A percentile compares a stretch with the other conserved stretches of the same genome.
phyloP scores from a whole-genome alignment of 1,140 invertebrate species.

The Probaryconus sp. region DNA sequence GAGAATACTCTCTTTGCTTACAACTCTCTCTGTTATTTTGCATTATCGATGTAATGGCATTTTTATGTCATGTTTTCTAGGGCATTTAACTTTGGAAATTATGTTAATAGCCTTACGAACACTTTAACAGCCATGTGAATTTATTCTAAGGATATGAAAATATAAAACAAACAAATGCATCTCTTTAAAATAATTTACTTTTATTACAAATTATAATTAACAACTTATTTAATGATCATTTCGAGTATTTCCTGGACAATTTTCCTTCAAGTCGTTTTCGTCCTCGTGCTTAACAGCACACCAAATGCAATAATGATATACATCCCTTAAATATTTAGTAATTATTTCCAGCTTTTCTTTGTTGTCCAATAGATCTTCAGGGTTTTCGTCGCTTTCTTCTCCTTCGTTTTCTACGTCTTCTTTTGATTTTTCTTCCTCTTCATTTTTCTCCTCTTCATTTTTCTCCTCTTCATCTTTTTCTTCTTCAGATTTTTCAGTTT shows the following conservation, averaged over 20 bases:
- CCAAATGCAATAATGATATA: conserved; percentile 88
- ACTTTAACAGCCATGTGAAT: no score
- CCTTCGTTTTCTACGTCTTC: conserved; percentile 67
- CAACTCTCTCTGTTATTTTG: conserved; percentile 65
- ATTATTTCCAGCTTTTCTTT: conserved; percentile 82
- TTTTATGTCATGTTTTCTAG: conserved; percentile 64
- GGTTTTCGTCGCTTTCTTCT: conserved; percentile 68
- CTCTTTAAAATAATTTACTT: no score
- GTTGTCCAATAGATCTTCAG: conserved; percentile 62
- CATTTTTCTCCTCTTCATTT: conserved; percentile 64
- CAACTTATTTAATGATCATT: conserved; percentile 80
- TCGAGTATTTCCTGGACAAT: conserved; percentile 83
- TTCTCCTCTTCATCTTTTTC: conserved; percentile 62
- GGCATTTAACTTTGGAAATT: conserved; percentile 5
- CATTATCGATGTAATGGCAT: conserved; percentile 69
- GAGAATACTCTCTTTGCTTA: conserved; percentile 34
- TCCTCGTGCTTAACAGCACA: conserved; percentile 84
- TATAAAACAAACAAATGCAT: no score
- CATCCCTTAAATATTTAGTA: conserved; percentile 83
- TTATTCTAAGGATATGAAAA: conserved; percentile 18
- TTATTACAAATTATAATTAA: no score
- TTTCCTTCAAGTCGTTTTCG: conserved; percentile 80
- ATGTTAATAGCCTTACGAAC: no score
- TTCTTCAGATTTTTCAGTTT: conserved; percentile 66
- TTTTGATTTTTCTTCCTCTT: conserved; percentile 67